These are phyloP conservation scores for Formica selysi DNA, from an alignment of 1,140 invertebrate species.

Conservation along the genomic window DNA sequence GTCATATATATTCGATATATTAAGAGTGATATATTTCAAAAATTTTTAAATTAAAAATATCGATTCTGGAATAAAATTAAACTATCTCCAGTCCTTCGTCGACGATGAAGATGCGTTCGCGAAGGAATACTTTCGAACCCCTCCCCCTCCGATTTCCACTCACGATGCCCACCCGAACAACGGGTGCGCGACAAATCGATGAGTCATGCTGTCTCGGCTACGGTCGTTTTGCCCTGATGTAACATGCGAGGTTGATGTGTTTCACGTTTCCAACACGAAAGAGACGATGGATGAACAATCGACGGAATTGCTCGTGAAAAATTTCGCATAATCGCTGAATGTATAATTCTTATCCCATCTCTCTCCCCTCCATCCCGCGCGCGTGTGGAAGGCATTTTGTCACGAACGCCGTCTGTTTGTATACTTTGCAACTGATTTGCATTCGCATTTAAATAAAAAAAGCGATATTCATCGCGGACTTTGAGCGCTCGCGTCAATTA, in stretches of 20 bases:
- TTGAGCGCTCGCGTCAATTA: neutral
- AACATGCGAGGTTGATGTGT: neutral
- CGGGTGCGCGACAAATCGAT: conserved; percentile 58
- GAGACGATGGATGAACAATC: neutral
- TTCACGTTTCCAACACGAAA: neutral
- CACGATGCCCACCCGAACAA: neutral
- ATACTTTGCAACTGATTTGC: neutral
- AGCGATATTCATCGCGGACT: neutral
- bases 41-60: neutral
- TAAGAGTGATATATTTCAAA: too few species aligned
- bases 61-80: too few species aligned
- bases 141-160: neutral
- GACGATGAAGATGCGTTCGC: neutral
- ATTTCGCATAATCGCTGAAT: too few species aligned
- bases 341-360: neutral
- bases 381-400: neutral
- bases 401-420: neutral
- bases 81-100: too few species aligned
- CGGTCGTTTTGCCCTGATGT: neutral
- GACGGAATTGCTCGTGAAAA: neutral
- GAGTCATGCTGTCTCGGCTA: conserved; percentile 30
- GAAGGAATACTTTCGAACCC: conserved; percentile 8
- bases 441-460: neutral
- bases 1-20: neutral
- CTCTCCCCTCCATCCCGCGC: too few species aligned